These are phyloP conservation scores for Hermetia illucens DNA, from an alignment of 1,140 invertebrate genomes.

Conservation along the genomic window DNA sequence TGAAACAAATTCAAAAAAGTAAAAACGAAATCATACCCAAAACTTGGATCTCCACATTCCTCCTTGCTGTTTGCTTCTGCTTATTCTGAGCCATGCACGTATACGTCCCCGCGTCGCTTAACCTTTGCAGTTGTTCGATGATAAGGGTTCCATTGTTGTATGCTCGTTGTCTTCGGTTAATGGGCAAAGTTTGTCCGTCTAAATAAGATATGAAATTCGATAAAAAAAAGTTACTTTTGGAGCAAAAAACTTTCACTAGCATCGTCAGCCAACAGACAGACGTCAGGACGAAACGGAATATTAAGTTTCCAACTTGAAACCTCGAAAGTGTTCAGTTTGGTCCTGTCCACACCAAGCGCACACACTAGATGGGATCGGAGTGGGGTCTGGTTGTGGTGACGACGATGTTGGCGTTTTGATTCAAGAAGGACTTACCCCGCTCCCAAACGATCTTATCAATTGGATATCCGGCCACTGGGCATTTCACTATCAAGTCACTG, in stretches of 20 bases:
- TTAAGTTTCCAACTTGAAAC: no score
- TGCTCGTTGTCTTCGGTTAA: conserved; percentile 75
- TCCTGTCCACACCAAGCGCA: no score
- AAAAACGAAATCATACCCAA: conserved; percentile 42
- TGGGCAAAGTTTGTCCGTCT: conserved; percentile 69
- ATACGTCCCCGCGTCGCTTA: conserved; percentile 69
- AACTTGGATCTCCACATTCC: conserved; percentile 73
- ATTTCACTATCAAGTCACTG: conserved; percentile 71
- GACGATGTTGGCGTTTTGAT: no score
- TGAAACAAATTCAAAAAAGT: conserved; percentile 8
- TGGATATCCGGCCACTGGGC: conserved; percentile 86
- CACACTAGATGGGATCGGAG: no score
- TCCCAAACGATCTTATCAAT: conserved; percentile 80
- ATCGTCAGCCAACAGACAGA: not conserved
- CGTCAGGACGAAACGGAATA: not conserved
- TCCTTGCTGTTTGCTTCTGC: conserved; percentile 60
- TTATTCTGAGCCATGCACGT: conserved; percentile 78
- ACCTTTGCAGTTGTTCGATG: conserved; percentile 63
- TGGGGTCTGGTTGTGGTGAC: no score
- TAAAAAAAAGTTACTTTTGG: not conserved
- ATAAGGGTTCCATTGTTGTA: conserved; percentile 75
- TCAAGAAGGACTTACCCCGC: conserved; percentile 58
- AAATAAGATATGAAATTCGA: conserved; percentile 5
- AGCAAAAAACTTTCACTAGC: not conserved
- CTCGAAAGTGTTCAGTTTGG: no score